Evolutionary conservation across 1,140 invertebrate genomes (phyloP).

Genomic region (Ridgeia piscesae): DNA sequence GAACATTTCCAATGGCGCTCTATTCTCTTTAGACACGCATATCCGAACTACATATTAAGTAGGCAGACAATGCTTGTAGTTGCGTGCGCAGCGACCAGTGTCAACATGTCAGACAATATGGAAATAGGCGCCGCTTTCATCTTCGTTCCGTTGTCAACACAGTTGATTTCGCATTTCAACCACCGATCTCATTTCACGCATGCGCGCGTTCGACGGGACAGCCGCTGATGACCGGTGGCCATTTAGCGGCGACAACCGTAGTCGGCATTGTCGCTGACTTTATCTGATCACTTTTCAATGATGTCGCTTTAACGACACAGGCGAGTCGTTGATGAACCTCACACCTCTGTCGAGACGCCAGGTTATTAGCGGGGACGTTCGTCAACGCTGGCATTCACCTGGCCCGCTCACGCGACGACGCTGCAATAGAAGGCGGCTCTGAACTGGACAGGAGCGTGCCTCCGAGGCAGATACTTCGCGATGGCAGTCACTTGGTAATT

Average conservation of each 20-base stretch:
- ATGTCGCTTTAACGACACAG: neutral
- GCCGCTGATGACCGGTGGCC: neutral
- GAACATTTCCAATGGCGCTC: neutral
- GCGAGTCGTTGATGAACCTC: neutral
- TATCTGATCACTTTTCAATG: slow-evolving; percentile 6
- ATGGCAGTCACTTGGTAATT: neutral
- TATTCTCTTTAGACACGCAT: neutral
- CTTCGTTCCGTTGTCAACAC: slow-evolving; percentile 3
- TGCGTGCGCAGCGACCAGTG: neutral
- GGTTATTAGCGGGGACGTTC: neutral
- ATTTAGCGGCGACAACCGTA: neutral
- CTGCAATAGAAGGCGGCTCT: neutral
- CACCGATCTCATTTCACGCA: neutral
- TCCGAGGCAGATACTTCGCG: neutral
- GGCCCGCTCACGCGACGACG: neutral
- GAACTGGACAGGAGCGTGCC: neutral
- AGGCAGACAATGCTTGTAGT: neutral
- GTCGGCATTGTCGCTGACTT: neutral
- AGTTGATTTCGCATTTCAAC: neutral
- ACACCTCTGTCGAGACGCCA: neutral
- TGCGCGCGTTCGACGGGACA: neutral
- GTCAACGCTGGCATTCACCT: neutral
- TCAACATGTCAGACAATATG: slow-evolving; percentile 5
- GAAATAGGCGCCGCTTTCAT: slow-evolving; percentile 3
- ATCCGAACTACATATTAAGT: slow-evolving; percentile 1